Base-by-base conservation (phyloP, 2,113 vertebrate genomes). In the Platichthys stellatus region DNA sequence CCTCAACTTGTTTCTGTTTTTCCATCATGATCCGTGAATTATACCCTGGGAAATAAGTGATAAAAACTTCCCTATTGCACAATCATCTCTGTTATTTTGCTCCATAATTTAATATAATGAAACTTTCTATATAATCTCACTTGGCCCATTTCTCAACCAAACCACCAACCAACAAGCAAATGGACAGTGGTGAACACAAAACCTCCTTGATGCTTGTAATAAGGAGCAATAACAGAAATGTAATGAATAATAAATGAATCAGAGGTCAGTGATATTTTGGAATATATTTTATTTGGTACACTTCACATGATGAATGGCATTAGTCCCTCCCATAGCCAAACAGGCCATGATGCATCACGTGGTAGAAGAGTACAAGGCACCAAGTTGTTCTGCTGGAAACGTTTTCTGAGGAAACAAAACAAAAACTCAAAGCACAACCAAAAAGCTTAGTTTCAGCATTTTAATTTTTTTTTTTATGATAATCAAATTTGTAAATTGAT, bases 401-500 rank as follows among this genome's bases (percentile, higher is more conserved):
- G 72, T 69, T 73, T 81, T 83, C 56, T 59, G 84, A 80, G 69
- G 78, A 83, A 80, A 40, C 21, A 81, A 83, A 80, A 51, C 18
- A 35, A 63, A 87, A 83, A 71, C 66, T 78, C 64, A 63, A 63
- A 17, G 11, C 7, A 89, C 5, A 31, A 31, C 3, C 28, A 4
- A 31, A 31, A 87, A 83, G 72, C 76, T 60, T 86, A 78, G 89
- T 88, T 90, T 87, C 82, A 86, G 88, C 76, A 72, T 67, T 77
- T 71, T 72, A n/a, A n/a, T 1, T 6, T 84, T 82, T 74, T 77
- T 72, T 74, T 23, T 8, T 9, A 85, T 79, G 76, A 88, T 86
- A 85, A 90, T 90, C 84, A 88, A 78, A 84, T 87, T 82, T 86
- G 81, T 86, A 83, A 90, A 88, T 5, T 31, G 28, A 31, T 31